These are phyloP conservation scores for Bubalus kerabau DNA, from an alignment of 2,113 vertebrate genomes.

Conservation along the genomic window DNA sequence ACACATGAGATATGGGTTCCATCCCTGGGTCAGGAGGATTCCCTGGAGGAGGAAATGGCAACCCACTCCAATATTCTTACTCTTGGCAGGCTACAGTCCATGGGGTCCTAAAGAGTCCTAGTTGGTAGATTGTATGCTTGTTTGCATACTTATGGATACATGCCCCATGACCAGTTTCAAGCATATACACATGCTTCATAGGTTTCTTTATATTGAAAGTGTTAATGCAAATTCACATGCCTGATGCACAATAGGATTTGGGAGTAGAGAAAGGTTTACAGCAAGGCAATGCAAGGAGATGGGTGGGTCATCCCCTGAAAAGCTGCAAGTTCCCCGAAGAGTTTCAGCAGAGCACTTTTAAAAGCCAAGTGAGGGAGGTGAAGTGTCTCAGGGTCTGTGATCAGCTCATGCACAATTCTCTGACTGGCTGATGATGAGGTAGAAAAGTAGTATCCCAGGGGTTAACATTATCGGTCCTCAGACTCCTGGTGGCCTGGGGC, in stretches of 20 bases:
- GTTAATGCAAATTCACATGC: not conserved
- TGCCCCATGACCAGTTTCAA: not conserved
- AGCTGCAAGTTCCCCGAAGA: not conserved
- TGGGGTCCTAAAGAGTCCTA: rapidly evolving
- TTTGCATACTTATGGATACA: not conserved
- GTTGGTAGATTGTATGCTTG: not conserved
- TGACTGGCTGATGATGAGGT: not conserved
- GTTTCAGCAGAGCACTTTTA: not conserved
- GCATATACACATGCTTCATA: not conserved
- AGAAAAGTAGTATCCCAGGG: not conserved
- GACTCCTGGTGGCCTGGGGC: not conserved
- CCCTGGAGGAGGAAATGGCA: not conserved
- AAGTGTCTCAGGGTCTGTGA: not conserved
- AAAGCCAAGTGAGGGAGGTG: not conserved
- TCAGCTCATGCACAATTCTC: not conserved
- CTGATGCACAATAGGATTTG: not conserved
- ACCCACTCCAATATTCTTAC: not conserved
- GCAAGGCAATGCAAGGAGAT: not conserved
- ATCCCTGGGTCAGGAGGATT: not conserved
- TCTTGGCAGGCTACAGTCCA: not conserved
- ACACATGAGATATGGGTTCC: not conserved
- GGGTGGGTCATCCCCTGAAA: not conserved
- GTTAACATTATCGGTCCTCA: not conserved
- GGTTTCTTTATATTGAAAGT: not conserved
- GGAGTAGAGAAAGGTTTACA: not conserved